Conservation (phyloP, 1,140 invertebrate species). For the Polypedilum vanderplanki region DNA sequence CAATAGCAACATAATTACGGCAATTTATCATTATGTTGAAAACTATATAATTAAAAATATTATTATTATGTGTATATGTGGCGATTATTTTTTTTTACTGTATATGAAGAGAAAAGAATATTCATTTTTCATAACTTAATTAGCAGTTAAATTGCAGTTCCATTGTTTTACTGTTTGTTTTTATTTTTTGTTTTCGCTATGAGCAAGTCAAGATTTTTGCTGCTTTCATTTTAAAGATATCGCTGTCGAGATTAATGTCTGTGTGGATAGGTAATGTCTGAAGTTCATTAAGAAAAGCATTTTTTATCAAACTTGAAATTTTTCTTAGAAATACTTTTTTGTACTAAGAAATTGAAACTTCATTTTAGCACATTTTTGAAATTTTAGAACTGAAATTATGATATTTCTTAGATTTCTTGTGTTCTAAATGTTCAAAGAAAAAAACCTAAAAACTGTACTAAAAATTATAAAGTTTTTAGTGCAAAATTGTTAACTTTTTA, state of each 20-base stretch:
- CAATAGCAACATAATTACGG: constrained; percentile 24
- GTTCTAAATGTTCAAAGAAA: too few relatives aligned
- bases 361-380: too few relatives aligned
- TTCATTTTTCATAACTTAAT: constrained; percentile 28
- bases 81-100: not conserved
- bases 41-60: constrained; percentile 29
- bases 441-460: too few relatives aligned
- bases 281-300: not conserved
- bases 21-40: constrained; percentile 26
- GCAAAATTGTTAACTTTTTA: too few relatives aligned
- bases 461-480: too few relatives aligned
- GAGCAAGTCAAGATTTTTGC: not conserved
- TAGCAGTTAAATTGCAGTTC: constrained; percentile 28
- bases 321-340: too few relatives aligned
- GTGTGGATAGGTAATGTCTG: not conserved
- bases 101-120: not conserved
- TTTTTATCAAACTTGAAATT: not conserved
- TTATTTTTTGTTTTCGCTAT: not conserved
- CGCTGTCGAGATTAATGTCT: not conserved
- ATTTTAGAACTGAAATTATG: too few relatives aligned
- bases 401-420: too few relatives aligned
- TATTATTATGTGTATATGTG: not conserved
- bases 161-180: not conserved
- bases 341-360: too few relatives aligned
- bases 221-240: too few relatives aligned